A percentile compares a stretch with the other conserved stretches of the same genome.
Evolutionary conservation across 2,888 invertebrate genomes (phyloP).

Genomic region (Apodemia hepburni): DNA sequence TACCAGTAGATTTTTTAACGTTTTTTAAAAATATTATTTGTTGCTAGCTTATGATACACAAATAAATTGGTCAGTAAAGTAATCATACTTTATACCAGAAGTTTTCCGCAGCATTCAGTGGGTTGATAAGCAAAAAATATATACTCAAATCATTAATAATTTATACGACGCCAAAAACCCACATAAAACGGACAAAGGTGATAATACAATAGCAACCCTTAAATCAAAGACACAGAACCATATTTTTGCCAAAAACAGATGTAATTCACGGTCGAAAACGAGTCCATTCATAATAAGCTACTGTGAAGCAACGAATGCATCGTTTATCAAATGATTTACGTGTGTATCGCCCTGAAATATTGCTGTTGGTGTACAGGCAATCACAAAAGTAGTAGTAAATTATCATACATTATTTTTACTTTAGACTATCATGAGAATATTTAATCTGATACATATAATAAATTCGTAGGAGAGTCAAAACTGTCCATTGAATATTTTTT

Average conservation of each 20-base stretch:
- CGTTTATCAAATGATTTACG: conserved; percentile 34
- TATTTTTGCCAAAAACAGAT: conserved; percentile 19
- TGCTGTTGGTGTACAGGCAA: conserved; percentile 17
- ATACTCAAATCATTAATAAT: no score
- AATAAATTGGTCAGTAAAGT: no score
- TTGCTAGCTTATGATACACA: no score
- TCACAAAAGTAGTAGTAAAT: background rate
- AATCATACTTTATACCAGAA: no score
- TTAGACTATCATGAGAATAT: background rate
- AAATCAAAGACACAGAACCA: conserved; percentile 8
- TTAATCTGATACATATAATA: no score
- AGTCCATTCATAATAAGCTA: conserved; percentile 31
- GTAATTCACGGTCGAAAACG: conserved; percentile 28
- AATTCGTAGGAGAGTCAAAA: no score
- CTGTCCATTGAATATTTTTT: no score
- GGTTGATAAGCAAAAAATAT: background rate
- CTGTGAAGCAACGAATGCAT: conserved; percentile 24
- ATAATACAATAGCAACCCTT: conserved; percentile 9
- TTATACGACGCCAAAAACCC: background rate
- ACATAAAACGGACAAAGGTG: conserved; percentile 7
- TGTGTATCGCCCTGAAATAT: conserved; percentile 31
- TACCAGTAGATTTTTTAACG: no score
- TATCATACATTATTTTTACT: background rate
- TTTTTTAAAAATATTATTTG: no score
- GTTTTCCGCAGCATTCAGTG: no score